Evolutionary conservation across 2,888 invertebrate species (phyloP).

Genomic region (Plebejus argus): DNA sequence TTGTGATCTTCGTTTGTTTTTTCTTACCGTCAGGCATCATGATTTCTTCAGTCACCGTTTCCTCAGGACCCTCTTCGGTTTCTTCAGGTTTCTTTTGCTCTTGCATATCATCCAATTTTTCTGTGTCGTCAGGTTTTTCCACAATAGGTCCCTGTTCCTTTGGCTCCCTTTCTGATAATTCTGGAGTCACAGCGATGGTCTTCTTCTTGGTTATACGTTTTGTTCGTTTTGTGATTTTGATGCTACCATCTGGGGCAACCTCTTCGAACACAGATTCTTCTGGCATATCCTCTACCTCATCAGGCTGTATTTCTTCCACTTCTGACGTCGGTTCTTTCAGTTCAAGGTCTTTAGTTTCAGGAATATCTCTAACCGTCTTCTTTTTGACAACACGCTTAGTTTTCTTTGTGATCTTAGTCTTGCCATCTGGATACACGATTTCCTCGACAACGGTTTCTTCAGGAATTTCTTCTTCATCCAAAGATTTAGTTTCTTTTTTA

Average conservation of each 20-base stretch:
- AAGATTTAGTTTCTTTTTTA: constrained; percentile 42
- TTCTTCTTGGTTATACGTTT: no score
- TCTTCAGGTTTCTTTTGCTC: no score
- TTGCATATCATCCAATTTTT: constrained; percentile 38
- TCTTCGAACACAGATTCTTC: no score
- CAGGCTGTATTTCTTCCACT: no score
- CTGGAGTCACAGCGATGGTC: no score
- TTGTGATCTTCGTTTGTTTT: no score
- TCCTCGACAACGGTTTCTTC: constrained; percentile 47
- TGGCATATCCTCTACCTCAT: no score
- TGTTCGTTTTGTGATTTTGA: no score
- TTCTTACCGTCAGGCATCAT: no score
- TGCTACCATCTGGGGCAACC: no score
- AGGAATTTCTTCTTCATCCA: constrained; percentile 47
- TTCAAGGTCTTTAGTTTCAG: constrained; percentile 39
- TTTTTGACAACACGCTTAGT: constrained; percentile 46
- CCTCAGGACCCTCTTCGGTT: no score
- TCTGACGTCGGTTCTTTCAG: constrained; percentile 48
- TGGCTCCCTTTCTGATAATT: constrained; percentile 21
- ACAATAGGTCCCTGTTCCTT: constrained; percentile 48
- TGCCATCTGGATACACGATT: constrained; percentile 53
- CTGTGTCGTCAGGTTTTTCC: constrained; percentile 46
- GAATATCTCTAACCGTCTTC: constrained; percentile 47
- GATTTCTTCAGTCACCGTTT: no score
- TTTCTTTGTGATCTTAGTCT: constrained; percentile 40